A percentile compares a stretch with the other conserved stretches of the same genome.
These are phyloP conservation scores for Adelognathus sp. DNA, from an alignment of 2,888 invertebrate genomes.

Conservation along the genomic window DNA sequence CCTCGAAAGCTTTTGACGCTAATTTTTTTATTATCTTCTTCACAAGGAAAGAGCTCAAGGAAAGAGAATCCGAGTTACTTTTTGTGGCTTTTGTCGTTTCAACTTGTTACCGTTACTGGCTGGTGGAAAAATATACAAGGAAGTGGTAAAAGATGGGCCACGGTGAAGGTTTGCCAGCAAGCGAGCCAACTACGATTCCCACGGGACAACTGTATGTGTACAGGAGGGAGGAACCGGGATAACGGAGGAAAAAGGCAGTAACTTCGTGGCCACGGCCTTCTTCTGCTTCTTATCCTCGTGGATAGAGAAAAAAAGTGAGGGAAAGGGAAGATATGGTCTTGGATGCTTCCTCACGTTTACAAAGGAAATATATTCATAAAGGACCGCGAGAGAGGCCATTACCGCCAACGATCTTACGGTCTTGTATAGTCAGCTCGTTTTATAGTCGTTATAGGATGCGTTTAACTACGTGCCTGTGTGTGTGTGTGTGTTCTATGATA, in stretches of 20 bases:
- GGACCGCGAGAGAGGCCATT: slow-evolving; percentile 34
- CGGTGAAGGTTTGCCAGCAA: not conserved
- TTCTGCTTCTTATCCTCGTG: slow-evolving; percentile 5
- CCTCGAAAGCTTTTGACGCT: not conserved
- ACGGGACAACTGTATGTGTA: not conserved
- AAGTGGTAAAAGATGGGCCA: not conserved
- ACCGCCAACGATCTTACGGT: slow-evolving; percentile 28
- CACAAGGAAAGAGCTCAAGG: not conserved
- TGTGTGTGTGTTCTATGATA: not conserved
- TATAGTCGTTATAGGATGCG: slow-evolving; percentile 28
- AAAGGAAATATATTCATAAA: slow-evolving; percentile 46
- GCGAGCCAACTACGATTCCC: slow-evolving; percentile 2
- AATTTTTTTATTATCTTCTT: not conserved
- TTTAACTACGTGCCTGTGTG: not conserved
- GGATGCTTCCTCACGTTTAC: slow-evolving; percentile 12
- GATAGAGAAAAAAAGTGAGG: not conserved
- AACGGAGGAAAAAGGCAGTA: slow-evolving; percentile 19
- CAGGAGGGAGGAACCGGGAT: not conserved
- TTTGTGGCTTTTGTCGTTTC: not conserved
- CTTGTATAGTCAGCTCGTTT: slow-evolving; percentile 30
- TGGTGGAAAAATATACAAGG: not conserved
- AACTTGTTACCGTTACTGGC: not conserved
- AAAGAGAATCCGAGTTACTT: not conserved
- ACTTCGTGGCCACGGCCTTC: slow-evolving; percentile 26
- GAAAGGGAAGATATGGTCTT: not conserved